Percentiles rank a stretch among this genome's conserved stretches.
These are phyloP conservation scores for Ooceraea biroi DNA, from an alignment of 1,140 invertebrate species.

Conservation along the genomic window DNA sequence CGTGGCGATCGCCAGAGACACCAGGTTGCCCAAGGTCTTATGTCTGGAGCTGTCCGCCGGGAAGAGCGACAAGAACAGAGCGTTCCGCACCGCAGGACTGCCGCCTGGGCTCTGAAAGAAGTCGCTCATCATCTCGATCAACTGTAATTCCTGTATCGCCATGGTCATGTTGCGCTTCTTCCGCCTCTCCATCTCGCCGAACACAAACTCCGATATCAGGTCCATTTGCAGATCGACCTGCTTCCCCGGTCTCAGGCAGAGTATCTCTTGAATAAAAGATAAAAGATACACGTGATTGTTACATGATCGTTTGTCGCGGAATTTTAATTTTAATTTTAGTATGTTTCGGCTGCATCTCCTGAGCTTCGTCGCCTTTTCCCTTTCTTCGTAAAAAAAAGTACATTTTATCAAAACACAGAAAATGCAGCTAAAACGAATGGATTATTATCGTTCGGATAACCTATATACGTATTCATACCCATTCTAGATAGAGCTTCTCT, in stretches of 20 bases:
- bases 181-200: constrained; percentile 91
- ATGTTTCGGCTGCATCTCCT: background rate
- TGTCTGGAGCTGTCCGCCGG: constrained; percentile 89
- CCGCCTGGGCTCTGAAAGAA: constrained; percentile 89
- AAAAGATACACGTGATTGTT: background rate
- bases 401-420: background rate
- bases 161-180: constrained; percentile 86
- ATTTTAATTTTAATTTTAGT: constrained; percentile 53
- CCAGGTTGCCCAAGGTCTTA: constrained; percentile 91
- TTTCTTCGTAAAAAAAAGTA: too few species aligned
- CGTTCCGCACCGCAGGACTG: constrained; percentile 92
- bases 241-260: constrained; percentile 86
- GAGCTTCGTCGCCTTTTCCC: too few species aligned
- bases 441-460: constrained; percentile 1
- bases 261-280: constrained; percentile 81
- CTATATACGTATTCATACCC: constrained; percentile 83
- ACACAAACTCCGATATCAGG: constrained; percentile 93
- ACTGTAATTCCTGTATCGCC: constrained; percentile 91
- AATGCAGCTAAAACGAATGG: background rate
- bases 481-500: constrained; percentile 89
- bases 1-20: constrained; percentile 92
- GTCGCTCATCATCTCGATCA: constrained; percentile 91
- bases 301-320: constrained; percentile 53
- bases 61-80: constrained; percentile 93
- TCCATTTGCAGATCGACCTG: constrained; percentile 90